Base-by-base conservation (phyloP, 2,113 vertebrate genomes). In the Bos indicus region DNA sequence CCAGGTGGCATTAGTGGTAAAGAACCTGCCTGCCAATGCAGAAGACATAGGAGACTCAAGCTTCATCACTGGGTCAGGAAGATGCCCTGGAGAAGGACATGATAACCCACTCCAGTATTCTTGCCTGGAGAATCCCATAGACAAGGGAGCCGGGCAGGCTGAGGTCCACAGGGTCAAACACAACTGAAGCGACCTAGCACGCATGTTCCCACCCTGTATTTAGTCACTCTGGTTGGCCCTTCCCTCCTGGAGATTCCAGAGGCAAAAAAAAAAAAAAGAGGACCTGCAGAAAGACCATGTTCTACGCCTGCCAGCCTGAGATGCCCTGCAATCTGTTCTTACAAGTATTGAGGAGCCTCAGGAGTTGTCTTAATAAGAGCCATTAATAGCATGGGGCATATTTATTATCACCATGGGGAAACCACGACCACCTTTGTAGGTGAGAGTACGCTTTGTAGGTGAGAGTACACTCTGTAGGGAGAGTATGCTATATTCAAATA, bases 401-500 rank as follows among this genome's bases (percentile, higher is more conserved):
- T 56, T 90, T 19, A 67, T 81, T 33, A 54, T 56, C 30, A 21
- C 92, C 12, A 56, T 33, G 48, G 96, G 77, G 56, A 78, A 81
- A n/a, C 84, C 30, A 11, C 2, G 2, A 23, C 87, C 94, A 13
- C 78, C 91, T 36, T 62, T 62, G 5, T 60, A 56, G 19, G 88
- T 33, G 46, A 26, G 93, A 90, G 25, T 62, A 92, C 0, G 28
- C 90, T 21, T 67, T n/a, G 33, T 67, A n/a, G 62, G 16, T 67
- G 16, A 19, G 15, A n/a, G 62, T 19, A 71, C 5, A 0, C n/a
- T 12, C 36, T 0, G 0, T 40, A 43, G 17, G 62, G 59, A 26
- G 91, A 90, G 25, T 84, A 94, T 0, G 43, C 87, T 21, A 25
- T 67, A 10, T 91, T 97, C 71, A 95, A 21, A 51, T 64, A 91